Conservation (phyloP, 2,797 vertebrate genomes). For the Champsocephalus gunnari region DNA sequence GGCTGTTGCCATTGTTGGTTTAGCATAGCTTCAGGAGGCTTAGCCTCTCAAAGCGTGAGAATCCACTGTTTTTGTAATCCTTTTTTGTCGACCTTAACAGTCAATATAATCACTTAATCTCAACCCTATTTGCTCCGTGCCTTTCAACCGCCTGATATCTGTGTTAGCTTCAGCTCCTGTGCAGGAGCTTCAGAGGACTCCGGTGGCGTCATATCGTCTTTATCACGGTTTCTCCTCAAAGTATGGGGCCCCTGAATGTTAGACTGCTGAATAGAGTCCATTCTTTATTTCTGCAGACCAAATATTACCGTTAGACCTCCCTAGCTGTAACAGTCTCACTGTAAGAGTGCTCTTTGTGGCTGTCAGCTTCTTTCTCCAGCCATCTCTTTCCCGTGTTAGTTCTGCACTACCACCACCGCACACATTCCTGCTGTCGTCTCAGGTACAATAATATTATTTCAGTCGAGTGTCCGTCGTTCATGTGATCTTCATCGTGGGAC, state of each 20-base stretch:
- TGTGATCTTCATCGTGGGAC: constrained; percentile 58
- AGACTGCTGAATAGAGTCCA: constrained; percentile 50
- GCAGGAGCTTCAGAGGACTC: constrained; percentile 33
- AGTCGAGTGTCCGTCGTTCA: constrained; percentile 53
- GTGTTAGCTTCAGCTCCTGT: constrained; percentile 21
- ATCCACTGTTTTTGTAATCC: constrained; percentile 16
- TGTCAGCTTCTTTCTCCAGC: constrained; percentile 9
- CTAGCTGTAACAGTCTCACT: constrained; percentile 30
- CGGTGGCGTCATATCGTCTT: constrained; percentile 56
- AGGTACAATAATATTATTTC: constrained; percentile 73
- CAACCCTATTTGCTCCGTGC: constrained; percentile 13
- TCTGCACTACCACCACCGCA: constrained; percentile 6
- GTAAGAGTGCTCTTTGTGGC: constrained; percentile 20
- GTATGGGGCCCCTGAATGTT: constrained; percentile 31
- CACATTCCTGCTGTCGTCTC: constrained; percentile 47
- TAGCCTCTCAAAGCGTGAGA: neutral
- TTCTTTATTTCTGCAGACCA: constrained; percentile 50
- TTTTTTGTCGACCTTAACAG: constrained; percentile 18
- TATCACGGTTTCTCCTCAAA: constrained; percentile 45
- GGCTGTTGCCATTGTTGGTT: constrained; percentile 42
- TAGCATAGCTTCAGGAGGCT: constrained; percentile 38
- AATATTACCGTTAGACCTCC: constrained; percentile 42
- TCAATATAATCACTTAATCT: constrained; percentile 47
- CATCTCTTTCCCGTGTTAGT: constrained; percentile 6
- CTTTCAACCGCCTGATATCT: constrained; percentile 49